Conservation (phyloP, 2,113 vertebrate species). For the Carlito syrichta region DNA sequence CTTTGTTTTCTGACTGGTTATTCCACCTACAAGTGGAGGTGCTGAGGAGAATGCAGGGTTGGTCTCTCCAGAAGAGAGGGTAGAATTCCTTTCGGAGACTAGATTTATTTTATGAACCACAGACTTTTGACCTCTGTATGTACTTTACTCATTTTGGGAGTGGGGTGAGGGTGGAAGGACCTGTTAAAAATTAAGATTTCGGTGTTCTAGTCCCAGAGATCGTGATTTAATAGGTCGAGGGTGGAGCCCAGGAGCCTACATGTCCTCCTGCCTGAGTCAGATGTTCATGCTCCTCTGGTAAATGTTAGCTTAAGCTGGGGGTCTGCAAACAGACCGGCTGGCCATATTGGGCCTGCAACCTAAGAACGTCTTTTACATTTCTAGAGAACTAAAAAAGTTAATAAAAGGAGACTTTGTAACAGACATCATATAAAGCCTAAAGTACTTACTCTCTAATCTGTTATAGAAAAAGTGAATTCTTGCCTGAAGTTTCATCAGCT, state of each 20-base stretch:
- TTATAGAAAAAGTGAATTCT: neutral
- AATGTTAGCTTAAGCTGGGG: neutral
- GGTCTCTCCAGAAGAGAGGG: neutral
- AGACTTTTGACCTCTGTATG: neutral
- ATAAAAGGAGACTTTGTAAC: neutral
- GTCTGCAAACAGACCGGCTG: neutral
- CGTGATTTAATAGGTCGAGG: neutral
- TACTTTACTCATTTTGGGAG: neutral
- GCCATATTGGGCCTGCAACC: neutral
- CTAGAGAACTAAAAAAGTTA: neutral
- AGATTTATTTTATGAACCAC: neutral
- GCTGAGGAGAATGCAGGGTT: too few species aligned
- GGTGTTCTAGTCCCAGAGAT: neutral
- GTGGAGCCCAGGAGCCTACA: neutral
- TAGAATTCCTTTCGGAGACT: neutral
- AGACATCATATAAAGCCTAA: neutral
- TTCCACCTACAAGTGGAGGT: neutral
- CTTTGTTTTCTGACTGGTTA: neutral
- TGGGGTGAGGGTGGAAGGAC: neutral
- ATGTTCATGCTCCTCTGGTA: neutral
- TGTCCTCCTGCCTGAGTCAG: neutral
- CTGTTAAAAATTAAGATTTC: slow-evolving; percentile 1
- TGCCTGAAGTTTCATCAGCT: neutral
- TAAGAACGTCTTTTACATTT: slow-evolving; percentile 2
- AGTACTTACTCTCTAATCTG: neutral